A percentile compares a stretch with the other conserved stretches of the same genome.
Evolutionary conservation across 2,797 vertebrate genomes (phyloP).

Genomic region (Helicolenus hilgendorfi): DNA sequence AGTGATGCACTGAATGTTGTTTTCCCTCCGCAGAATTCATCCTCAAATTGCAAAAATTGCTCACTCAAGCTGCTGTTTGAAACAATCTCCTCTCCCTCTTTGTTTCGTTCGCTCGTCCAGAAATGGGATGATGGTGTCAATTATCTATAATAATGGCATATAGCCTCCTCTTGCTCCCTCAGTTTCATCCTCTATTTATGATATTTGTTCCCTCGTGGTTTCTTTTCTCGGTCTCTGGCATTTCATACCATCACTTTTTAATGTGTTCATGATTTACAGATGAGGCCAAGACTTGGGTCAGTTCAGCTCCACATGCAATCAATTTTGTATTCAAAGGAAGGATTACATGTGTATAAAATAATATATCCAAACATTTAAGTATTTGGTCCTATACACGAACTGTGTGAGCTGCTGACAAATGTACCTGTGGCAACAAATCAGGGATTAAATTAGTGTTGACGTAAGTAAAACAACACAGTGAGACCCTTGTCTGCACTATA

Average conservation of each 20-base stretch:
- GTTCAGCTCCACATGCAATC: neutral
- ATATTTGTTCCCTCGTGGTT: neutral
- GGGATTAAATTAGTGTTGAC: slow-evolving; percentile 4
- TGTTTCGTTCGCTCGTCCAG: neutral
- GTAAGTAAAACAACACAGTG: slow-evolving; percentile 17
- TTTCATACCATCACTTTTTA: slow-evolving; percentile 27
- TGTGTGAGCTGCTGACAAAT: neutral
- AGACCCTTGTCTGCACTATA: neutral
- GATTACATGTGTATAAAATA: neutral
- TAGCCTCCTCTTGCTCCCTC: neutral
- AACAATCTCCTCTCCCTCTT: neutral
- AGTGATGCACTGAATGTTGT: neutral
- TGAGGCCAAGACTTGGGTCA: neutral
- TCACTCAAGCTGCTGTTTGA: slow-evolving; percentile 33
- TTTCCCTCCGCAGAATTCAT: slow-evolving; percentile 33
- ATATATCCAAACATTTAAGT: neutral
- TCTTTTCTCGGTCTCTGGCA: neutral
- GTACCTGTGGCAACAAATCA: neutral
- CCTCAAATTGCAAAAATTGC: slow-evolving; percentile 21
- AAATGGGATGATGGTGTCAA: slow-evolving; percentile 8
- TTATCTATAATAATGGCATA: slow-evolving; percentile 10
- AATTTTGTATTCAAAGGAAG: neutral
- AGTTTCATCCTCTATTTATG: slow-evolving; percentile 19
- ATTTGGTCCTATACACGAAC: neutral
- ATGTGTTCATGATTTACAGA: slow-evolving; percentile 31